Percentiles rank a stretch among this genome's conserved stretches.
These are phyloP conservation scores for Sphaerophoria taeniata DNA, from an alignment of 2,888 invertebrate genomes.

Conservation along the genomic window DNA sequence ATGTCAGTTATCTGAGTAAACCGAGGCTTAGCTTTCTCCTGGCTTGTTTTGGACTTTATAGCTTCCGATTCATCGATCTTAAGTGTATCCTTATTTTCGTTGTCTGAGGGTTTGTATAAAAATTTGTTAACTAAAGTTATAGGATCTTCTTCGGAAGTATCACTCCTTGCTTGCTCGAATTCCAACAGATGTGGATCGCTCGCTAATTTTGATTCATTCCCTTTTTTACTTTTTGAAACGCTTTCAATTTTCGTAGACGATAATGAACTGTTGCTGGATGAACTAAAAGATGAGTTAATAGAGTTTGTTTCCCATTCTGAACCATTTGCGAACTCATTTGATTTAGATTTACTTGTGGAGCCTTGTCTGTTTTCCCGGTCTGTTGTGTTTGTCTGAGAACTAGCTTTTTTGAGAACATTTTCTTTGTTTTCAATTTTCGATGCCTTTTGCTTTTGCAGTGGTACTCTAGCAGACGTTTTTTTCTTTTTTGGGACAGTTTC, in stretches of 20 bases:
- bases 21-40: background rate
- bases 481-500: slow-evolving; percentile 33
- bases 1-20: slow-evolving; percentile 67
- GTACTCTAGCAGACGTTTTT: background rate
- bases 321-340: background rate
- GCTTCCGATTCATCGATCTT: background rate
- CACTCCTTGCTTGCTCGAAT: background rate
- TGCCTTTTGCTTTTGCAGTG: background rate
- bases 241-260: slow-evolving; percentile 11
- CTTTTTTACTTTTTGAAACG: no score
- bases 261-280: slow-evolving; percentile 14
- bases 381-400: slow-evolving; percentile 52
- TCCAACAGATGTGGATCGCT: background rate
- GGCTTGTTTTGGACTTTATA: background rate
- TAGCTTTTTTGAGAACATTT: slow-evolving; percentile 36
- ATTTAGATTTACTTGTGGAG: background rate
- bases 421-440: slow-evolving; percentile 29
- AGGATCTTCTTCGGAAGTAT: background rate
- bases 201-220: no score
- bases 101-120: background rate
- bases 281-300: background rate
- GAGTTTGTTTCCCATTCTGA: slow-evolving; percentile 28
- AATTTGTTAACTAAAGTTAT: slow-evolving; percentile 8
- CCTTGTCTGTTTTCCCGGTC: background rate
- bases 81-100: background rate